Percentiles rank a stretch among this genome's conserved stretches.
Evolutionary conservation across 2,797 vertebrate genomes (phyloP).

Genomic region (Neoniphon sammara): DNA sequence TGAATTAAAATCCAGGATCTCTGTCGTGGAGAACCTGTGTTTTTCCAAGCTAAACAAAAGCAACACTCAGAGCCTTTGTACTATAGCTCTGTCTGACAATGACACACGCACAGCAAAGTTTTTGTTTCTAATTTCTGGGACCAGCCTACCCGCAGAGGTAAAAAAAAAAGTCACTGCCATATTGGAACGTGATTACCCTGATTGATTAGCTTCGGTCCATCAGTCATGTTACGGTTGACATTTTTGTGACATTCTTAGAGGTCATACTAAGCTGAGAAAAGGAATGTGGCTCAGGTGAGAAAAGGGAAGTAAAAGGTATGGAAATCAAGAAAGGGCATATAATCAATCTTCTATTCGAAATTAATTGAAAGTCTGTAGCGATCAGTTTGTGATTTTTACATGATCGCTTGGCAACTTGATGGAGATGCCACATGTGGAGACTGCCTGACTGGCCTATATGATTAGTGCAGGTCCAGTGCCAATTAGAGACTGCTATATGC

Average conservation of each 20-base stretch:
- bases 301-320: neutral
- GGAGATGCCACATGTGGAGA: constrained; percentile 18
- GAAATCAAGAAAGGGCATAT: neutral
- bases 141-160: too few relatives aligned
- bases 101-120: too few relatives aligned
- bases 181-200: too few relatives aligned
- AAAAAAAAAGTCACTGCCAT: too few relatives aligned
- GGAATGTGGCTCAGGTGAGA: neutral
- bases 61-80: too few relatives aligned
- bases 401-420: constrained; percentile 9
- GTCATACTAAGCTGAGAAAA: neutral
- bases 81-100: too few relatives aligned
- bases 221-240: neutral
- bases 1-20: too few relatives aligned
- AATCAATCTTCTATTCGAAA: constrained; percentile 17
- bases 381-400: constrained; percentile 4
- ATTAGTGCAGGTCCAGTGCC: constrained; percentile 17
- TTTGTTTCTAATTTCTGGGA: too few relatives aligned
- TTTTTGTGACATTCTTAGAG: neutral
- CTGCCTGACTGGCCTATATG: neutral
- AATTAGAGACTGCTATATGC: constrained; percentile 5
- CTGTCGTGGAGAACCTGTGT: too few relatives aligned
- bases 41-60: too few relatives aligned
- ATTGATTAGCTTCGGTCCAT: neutral
- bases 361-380: constrained; percentile 1